Evolutionary conservation across 2,797 vertebrate genomes (phyloP), one percentile per base, ranked within the genome.

Genomic region (Xerus rutilus): DNA sequence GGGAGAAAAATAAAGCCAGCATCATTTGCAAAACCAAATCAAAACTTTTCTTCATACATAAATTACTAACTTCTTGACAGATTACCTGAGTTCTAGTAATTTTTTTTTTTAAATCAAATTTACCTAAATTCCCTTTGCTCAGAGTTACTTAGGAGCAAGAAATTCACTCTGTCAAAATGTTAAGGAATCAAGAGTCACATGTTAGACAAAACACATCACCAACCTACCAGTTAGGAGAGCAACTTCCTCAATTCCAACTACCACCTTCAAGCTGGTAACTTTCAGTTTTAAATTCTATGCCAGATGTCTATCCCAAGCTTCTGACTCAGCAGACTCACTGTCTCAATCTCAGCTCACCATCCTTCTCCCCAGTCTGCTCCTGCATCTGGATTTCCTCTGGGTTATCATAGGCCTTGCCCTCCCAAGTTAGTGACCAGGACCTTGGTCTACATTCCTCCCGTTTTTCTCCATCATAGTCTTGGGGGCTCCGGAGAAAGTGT

Each of bases 1-100:
- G 98, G 78, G 92, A 98, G 97, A 70, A 76, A 98, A 54, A 77
- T 12, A 97, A 93, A 88, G 39, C 4, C 18, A 54, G 28, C 3
- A 59, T 96, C 35, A 95, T 72, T 96, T 86, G 59, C 25, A 59
- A 91, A 86, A 95, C 35, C 49, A 74, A 86, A 86, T 90, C 9
- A 59, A 90, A 47, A 45, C 1, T 11, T 84, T 62, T 35, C 49
- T 45, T 85, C 52, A 90, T 45, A 87, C 85, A 52, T 90, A 70
- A 94, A 59, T 91, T 39, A 76, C 20, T n/a, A 15, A 8, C 30
- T 89, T 85, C 43, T 8, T 30, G 59, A 54, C 11, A 62, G 81
- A 76, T 72, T 30, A 59, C 47, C 1, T 65, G 23, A 74, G 17
- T 59, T 83, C 73, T 67, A 67, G 64, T 90, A 28, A 57, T 23